Conservation (phyloP, 2,888 invertebrate genomes). For the Minunthozetes semirufus region DNA sequence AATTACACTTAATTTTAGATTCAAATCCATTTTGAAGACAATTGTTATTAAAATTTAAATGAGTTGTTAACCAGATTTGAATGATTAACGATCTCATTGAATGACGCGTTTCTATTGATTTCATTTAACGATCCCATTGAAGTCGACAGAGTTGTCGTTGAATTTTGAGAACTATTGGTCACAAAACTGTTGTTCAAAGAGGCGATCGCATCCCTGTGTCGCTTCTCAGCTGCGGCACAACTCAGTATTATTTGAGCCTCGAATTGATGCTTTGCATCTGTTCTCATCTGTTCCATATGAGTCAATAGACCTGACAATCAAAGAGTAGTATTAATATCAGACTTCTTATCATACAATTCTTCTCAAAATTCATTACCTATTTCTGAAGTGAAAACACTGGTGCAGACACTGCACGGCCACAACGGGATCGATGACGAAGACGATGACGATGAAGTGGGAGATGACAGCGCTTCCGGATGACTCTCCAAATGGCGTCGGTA, state of each 20-base stretch:
- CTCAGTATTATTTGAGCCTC: conserved; percentile 88
- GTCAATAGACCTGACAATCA: conserved; percentile 74
- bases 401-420: conserved; percentile 94
- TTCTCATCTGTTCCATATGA: conserved; percentile 93
- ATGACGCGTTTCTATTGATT: conserved; percentile 6
- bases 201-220: conserved; percentile 54
- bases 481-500: conserved; percentile 85
- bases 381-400: conserved; percentile 90
- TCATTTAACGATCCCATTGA: conserved; percentile 22
- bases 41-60: conserved; percentile 22
- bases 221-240: conserved; percentile 78
- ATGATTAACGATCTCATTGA: conserved; percentile 23
- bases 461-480: conserved; percentile 54
- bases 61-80: conserved; percentile 26
- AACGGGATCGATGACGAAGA: conserved; percentile 63
- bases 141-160: conserved; percentile 15
- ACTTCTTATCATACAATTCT: not conserved
- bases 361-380: conserved; percentile 58
- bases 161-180: not conserved
- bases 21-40: not conserved
- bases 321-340: not conserved
- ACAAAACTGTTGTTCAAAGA: conserved; percentile 14
- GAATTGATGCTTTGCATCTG: conserved; percentile 93
- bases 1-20: not conserved
- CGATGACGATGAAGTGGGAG: conserved; percentile 34